phyloP scores from a whole-genome alignment of 1,140 invertebrate genomes.

The Cherax quadricarinatus region DNA sequence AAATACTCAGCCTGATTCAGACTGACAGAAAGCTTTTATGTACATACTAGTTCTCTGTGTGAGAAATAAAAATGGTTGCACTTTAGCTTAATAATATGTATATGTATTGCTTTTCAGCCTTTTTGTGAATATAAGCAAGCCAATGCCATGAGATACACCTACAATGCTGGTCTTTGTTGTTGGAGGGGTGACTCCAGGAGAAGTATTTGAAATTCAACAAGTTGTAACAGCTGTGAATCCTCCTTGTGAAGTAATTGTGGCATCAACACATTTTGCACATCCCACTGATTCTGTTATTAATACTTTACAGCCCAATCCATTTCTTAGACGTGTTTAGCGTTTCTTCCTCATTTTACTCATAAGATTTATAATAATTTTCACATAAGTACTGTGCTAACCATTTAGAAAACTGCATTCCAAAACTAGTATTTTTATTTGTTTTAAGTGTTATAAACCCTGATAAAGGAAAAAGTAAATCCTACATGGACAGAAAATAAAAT shows the following conservation, averaged over 20 bases:
- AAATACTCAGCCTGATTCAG: too few species aligned
- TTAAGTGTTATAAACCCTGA: too few species aligned
- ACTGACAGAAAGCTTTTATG: too few species aligned
- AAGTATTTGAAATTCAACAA: conserved; percentile 44
- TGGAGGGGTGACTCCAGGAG: conserved; percentile 62
- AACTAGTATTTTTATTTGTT: not conserved
- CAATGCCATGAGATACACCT: conserved; percentile 60
- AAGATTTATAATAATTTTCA: not conserved
- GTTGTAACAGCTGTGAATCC: conserved; percentile 12
- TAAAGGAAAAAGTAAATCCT: too few species aligned
- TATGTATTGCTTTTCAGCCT: conserved; percentile 43
- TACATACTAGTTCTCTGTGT: too few species aligned
- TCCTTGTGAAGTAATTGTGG: conserved; percentile 53
- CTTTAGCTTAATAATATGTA: too few species aligned
- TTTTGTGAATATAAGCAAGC: conserved; percentile 67
- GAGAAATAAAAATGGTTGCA: too few species aligned
- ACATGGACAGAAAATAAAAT: too few species aligned
- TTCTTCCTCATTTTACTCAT: not conserved
- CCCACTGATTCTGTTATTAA: conserved; percentile 45
- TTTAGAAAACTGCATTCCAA: not conserved
- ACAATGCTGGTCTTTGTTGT: conserved; percentile 60
- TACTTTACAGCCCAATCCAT: conserved; percentile 23
- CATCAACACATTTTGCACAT: conserved; percentile 59
- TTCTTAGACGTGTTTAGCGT: conserved; percentile 1
- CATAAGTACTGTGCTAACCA: not conserved